Base-by-base conservation (phyloP, 2,888 invertebrate species). In the Dicyrtomina minuta region DNA sequence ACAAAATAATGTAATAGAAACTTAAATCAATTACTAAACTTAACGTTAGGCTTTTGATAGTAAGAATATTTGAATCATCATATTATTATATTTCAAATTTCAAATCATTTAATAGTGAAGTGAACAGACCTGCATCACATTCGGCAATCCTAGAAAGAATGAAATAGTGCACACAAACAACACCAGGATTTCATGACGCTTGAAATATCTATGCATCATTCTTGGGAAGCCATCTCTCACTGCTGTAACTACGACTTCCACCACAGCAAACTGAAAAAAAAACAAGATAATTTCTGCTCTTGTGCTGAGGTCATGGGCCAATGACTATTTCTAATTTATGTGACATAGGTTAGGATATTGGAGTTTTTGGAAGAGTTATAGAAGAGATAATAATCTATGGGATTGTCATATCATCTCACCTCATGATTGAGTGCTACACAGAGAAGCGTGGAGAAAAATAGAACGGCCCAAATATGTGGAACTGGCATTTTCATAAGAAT, bases 401-500 rank as follows among this genome's bases (percentile, higher is more conserved):
- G 15, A 17, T 55, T 55, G 24, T 24, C 24, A 15, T 55, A 33
- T 6, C 17, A 22, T 79, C 81, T 81, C 84, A 91, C 91, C 87
- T 92, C 92, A 82, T 91, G 93, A 82, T 94, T 93, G 64, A 93
- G 84, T 65, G 92, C 91, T 69, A 93, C 86, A 81, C 93, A 93
- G 67, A 93, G 86, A 78, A 94, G 86, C 91, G 93, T 92, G 81
- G 92, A 91, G 85, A 93, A 94, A 83, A 93, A 93, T 79, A 93
- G 84, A 1, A 92, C 90, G 0, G 92, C 91, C 93, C 93, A 93
- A 71, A 93, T 83, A 81, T 92, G 91, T n/a, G 92, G 87, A 46
- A 91, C 90, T 13, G 93, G 93, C 92, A 94, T 93, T 84, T 92
- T 91, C 33, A 91, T 90, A 83, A 93, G 88, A n/a, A 92, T 92